These are phyloP conservation scores for Pomacea canaliculata DNA, from an alignment of 2,888 invertebrate genomes.

Conservation along the genomic window DNA sequence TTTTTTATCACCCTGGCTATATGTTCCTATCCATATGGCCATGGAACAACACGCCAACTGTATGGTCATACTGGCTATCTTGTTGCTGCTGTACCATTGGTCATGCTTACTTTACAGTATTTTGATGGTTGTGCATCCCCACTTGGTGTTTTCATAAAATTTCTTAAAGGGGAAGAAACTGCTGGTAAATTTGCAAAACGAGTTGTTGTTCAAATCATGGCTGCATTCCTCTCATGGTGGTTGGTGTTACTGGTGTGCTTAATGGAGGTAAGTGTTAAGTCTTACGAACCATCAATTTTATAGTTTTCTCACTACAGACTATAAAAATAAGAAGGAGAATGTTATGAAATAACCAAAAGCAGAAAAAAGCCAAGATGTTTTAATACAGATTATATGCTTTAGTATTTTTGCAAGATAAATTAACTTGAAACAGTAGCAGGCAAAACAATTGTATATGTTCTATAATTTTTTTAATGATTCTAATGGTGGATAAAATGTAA, in stretches of 20 bases:
- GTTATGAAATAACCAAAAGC: no score
- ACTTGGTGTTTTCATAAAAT: conserved; percentile 12
- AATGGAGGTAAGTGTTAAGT: conserved; percentile 8
- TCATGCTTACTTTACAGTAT: not conserved
- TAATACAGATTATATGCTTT: no score
- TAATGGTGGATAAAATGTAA: no score
- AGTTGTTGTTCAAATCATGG: conserved; percentile 1
- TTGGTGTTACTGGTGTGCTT: conserved; percentile 10
- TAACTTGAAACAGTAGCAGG: no score
- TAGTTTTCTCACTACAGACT: no score
- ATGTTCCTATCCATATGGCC: conserved; percentile 47
- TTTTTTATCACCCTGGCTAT: conserved; percentile 46
- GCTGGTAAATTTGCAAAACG: not conserved
- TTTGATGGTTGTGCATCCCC: conserved; percentile 19
- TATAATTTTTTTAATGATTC: no score
- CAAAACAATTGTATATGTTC: no score
- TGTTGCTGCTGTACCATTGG: conserved; percentile 13
- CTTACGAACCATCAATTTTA: no score
- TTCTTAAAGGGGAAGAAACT: conserved; percentile 7
- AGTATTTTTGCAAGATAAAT: no score
- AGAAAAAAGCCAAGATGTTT: no score
- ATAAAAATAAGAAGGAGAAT: no score
- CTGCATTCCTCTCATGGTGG: conserved; percentile 9
- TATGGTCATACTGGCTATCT: conserved; percentile 12
- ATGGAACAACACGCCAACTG: conserved; percentile 39